These are phyloP conservation scores for Steatornis caripensis DNA, from an alignment of 2,113 vertebrate genomes.

Conservation along the genomic window DNA sequence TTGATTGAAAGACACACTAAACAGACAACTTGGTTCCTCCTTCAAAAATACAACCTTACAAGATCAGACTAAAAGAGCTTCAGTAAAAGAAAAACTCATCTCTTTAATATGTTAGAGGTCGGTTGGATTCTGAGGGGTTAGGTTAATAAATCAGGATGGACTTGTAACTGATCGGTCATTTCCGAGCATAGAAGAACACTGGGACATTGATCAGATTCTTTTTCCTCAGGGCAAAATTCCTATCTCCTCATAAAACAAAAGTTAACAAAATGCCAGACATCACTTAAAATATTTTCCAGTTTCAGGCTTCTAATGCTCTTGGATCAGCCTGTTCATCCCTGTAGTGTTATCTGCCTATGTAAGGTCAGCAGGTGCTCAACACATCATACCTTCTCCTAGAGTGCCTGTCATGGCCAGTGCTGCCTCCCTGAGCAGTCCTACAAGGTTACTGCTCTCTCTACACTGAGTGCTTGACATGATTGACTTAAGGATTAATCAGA, in stretches of 20 bases:
- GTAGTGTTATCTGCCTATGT: rapidly evolving
- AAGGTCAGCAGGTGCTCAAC: not conserved
- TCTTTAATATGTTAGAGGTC: not conserved
- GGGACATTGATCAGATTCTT: not conserved
- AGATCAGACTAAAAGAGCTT: not conserved
- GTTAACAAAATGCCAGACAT: not conserved
- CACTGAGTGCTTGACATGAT: not conserved
- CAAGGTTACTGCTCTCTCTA: not conserved
- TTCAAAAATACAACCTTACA: not conserved
- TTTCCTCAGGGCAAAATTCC: not conserved
- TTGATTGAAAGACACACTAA: not conserved
- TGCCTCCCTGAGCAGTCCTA: not conserved
- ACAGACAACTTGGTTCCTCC: not conserved
- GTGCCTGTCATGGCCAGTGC: not conserved
- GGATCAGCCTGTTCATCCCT: not conserved
- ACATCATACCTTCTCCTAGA: not conserved
- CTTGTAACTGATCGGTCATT: not conserved
- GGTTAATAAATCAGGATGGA: not conserved
- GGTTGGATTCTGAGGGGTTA: not conserved
- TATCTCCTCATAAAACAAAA: not conserved
- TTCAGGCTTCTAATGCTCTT: not conserved
- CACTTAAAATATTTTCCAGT: not conserved
- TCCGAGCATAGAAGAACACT: not conserved
- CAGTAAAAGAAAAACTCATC: not conserved
- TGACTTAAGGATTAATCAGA: not conserved